Base-by-base conservation (phyloP, 2,888 invertebrate species). In the Limulus polyphemus region DNA sequence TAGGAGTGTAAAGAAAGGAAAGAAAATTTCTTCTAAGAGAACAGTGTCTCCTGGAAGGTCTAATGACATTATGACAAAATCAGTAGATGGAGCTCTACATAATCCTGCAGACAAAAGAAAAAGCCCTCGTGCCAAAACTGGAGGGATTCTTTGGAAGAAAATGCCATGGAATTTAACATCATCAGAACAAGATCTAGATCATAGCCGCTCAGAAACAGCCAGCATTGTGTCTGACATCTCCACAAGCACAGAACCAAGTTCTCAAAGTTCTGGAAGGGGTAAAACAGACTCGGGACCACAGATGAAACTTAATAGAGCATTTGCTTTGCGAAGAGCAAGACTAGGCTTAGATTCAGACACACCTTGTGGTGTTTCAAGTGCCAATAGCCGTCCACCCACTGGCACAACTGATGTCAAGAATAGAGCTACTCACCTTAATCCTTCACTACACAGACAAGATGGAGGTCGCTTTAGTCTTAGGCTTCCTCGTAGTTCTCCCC, bases 291-390 rank as follows among this genome's bases (percentile, higher is more conserved):
- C 68, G 56, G 74, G 74, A 59, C 81, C 63, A 77, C 79, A 54
- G 67, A 83, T 83, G 73, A 82, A 81, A 63, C 84, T 84, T 70
- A 91, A 90, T 74, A 81, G 88, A 68, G 85, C 87, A n/a, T 77
- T 75, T 69, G 78, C 85, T 73, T 78, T 86, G 77, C 78, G 88
- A 70, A 70, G 85, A 75, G 81, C 83, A n/a, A 75, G 83, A 68
- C 72, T 84, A 50, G 84, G 75, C 55, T 69, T 71, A 48, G 73
- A 74, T 55, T 54, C 54, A 17, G 54, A 54, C 14, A 63, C 65
- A 14, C 59, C 59, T 17, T 65, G 67, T 49, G 50, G 61, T 2
- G 59, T 57, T 13, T 16, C 57, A 49, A 59, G 62, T 0, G 63
- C 59, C 47, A 47, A 49, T n/a, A 55, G 49, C 55, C 54, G 56